Evolutionary conservation across 2,888 invertebrate genomes (phyloP), one percentile per base, ranked within the genome.

Genomic region (Sussaba pulchella): DNA sequence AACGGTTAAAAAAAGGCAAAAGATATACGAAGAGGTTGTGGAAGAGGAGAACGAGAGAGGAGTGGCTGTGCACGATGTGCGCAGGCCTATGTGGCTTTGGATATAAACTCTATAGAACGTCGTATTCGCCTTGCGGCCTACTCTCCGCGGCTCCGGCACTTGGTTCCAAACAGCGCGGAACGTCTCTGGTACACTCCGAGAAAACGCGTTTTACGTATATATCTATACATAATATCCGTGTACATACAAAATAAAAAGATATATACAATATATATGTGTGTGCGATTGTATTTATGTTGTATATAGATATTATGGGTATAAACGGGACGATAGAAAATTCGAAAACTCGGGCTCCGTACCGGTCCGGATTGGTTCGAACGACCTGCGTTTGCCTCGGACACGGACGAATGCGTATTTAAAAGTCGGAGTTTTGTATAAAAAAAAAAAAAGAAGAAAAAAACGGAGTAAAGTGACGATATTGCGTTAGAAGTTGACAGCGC

Each of bases 51-150:
- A 41, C 31, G 54, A 45, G 50, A 70, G 66, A 21, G 43, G 66
- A 61, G 64, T 57, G 74, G 50, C 61, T 59, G 74, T 47, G 26
- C 31, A 61, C 70, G 66, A 69, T 64, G 59, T 64, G 75, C 59
- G 61, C 66, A 59, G 50, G 59, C 64, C 24, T 61, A 21, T 66
- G 64, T 64, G 50, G 36, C 50, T 66, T 59, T 75, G 57, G 36
- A 66, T 71, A 52, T 17, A 77, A 9, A 21, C 45, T 54, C 24
- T 24, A 59, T 59, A 66, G 67, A 63, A 21, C 63, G 39, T 19
- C 39, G 69, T 26, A 63, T 73, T 72, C 67, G 67, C 63, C 57
- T 69, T 63, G 59, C 78, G 67, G 59, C 52, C 74, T 70, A 70
- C 74, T 75, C 71, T 75, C 47, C 43, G 59, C 47, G 59, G 61